A percentile compares a stretch with the other conserved stretches of the same genome.
Evolutionary conservation across 2,888 invertebrate genomes (phyloP).

Genomic region (Melieria picta): DNA sequence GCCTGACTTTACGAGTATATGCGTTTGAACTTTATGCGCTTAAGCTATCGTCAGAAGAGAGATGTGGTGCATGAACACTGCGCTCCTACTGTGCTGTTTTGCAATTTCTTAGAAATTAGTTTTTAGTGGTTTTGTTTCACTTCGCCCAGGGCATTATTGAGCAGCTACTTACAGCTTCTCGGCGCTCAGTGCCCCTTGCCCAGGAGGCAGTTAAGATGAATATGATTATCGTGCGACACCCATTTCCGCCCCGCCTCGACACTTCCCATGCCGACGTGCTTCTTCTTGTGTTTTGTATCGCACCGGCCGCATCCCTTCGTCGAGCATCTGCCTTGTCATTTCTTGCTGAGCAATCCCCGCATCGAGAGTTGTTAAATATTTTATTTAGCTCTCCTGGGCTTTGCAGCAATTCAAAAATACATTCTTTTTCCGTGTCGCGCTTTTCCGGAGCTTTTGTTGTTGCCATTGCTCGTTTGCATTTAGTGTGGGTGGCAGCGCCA

Average conservation of each 20-base stretch:
- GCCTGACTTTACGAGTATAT: no score
- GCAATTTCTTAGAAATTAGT: no score
- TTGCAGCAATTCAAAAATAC: constrained; percentile 52
- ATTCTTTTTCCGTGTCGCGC: constrained; percentile 43
- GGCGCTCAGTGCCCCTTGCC: not conserved
- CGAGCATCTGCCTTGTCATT: not conserved
- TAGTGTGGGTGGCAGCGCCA: constrained; percentile 32
- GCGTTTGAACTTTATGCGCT: not conserved
- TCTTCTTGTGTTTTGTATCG: not conserved
- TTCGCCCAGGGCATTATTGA: no score
- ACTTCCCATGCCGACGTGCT: not conserved
- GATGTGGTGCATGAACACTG: not conserved
- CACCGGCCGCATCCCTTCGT: not conserved
- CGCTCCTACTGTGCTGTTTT: no score
- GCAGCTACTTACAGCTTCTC: no score
- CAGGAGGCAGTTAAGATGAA: constrained; percentile 23
- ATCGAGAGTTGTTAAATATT: constrained; percentile 58
- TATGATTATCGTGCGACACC: constrained; percentile 27
- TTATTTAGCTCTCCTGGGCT: constrained; percentile 63
- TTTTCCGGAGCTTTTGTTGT: not conserved
- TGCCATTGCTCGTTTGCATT: constrained; percentile 40
- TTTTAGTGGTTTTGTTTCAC: no score
- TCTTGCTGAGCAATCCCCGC: not conserved
- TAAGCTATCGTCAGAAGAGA: no score
- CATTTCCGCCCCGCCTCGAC: not conserved